Evolutionary conservation across 1,140 invertebrate genomes (phyloP), one percentile per base, ranked within the genome.

Genomic region (Helicoverpa armigera): DNA sequence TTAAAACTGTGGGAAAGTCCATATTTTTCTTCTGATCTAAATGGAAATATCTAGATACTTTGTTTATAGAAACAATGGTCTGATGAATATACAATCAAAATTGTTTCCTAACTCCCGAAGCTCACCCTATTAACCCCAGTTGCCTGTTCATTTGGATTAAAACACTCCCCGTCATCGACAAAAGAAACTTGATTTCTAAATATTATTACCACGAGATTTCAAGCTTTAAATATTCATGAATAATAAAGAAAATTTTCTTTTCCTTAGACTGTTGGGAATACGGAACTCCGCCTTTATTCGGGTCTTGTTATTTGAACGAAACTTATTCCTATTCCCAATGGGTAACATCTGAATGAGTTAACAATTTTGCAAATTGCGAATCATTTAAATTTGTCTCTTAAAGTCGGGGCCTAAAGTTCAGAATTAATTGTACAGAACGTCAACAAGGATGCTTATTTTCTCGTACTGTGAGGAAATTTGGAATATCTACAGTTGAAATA

Each of bases 261-360:
- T 63, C 56, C 12, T 58, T 69, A 72, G 11, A 67, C 77, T 69
- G 3, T 51, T 51, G 73, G 83, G 80, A 84, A 74, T 80, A 80
- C 13, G 56, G 48, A 76, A 63, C 51, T 74, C 18, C 35, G 31
- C 67, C 65, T 81, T 83, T 79, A 81, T 75, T 69, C 79, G 51
- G 67, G 53, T 56, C 56, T 70, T 80, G 77, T 77, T 80, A 82
- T 81, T 85, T 79, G 80, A 82, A 83, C 78, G 80, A 80, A 79
- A 80, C 61, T 76, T 82, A 83, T 81, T 83, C 31, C 65, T 72
- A 67, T 74, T 78, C 74, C 73, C 81, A 60, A 61, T 31, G 80
- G 81, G 61, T 43, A n/a, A 81, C 43, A 65, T 60, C 67, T 81
- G 61, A 81, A 84, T 81, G 79, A 81, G 76, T 84, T 76, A 72